Conservation (phyloP, 2,113 vertebrate genomes). For the Carassius gibelio region DNA sequence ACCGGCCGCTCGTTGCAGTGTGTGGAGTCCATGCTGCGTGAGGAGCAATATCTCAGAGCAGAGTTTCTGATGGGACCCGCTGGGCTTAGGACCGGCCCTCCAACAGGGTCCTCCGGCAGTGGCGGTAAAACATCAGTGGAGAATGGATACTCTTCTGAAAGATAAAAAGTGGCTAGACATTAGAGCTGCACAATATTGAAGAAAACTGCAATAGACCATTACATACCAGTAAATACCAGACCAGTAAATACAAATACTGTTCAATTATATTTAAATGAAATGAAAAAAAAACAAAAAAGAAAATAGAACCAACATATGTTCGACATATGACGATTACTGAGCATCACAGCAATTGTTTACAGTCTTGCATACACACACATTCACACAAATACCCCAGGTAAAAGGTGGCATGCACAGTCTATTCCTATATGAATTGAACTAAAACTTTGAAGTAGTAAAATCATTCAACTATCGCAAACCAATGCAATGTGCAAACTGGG, state of each 20-base stretch:
- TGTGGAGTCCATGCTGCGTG: conserved; percentile 86
- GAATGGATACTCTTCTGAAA: conserved; percentile 83
- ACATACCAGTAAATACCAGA: background rate
- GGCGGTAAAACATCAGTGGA: conserved; percentile 78
- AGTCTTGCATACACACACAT: too few relatives aligned
- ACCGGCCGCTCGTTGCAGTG: conserved; percentile 89
- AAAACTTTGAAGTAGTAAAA: too few relatives aligned
- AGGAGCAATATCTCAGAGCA: conserved; percentile 73
- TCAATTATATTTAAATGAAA: background rate
- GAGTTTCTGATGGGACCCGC: conserved; percentile 67
- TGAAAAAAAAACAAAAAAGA: background rate
- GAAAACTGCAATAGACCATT: background rate
- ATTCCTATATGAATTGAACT: too few relatives aligned
- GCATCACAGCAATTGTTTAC: too few relatives aligned
- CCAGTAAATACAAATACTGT: background rate
- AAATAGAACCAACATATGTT: background rate
- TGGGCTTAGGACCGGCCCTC: conserved; percentile 73
- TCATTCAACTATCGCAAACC: too few relatives aligned
- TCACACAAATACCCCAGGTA: too few relatives aligned
- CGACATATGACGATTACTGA: too few relatives aligned
- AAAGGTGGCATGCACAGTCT: too few relatives aligned
- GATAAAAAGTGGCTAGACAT: background rate
- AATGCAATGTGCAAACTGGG: too few relatives aligned
- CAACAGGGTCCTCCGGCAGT: conserved; percentile 77
- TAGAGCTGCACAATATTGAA: background rate